Base-by-base conservation (phyloP, 1,140 invertebrate genomes). In the Helicoverpa zea region DNA sequence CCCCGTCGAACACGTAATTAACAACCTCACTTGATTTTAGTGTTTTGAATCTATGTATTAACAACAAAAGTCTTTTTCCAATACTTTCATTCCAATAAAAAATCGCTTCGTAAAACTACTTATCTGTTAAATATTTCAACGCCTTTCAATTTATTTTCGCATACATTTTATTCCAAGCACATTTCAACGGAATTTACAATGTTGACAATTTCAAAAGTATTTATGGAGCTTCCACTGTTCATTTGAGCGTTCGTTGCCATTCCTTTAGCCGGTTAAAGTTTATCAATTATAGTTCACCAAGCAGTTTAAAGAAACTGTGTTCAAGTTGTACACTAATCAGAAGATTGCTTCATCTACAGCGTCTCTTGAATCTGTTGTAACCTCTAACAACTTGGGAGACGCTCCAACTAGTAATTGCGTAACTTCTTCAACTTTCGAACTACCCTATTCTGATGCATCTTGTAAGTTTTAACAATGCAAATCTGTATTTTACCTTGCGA, bases 381-480 rank as follows among this genome's bases (percentile, higher is more conserved):
- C 68, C 68, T 23, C 68, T 23, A 72, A 72, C 66, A 49, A 52
- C 68, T 52, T 23, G n/a, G 13, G 49, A 30, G 18, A 72, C 47
- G 49, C 1, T 51, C 12, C 49, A 72, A 14, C 68, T 29, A 52
- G 54, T 56, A 73, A 73, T 73, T 56, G 70, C 30, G 14, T 30
- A 56, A 73, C 52, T 58, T 59, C 56, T 63, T 14, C 23, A 75
- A 75, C 52, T 75, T 59, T 75, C 13, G 54, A 75, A 75, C 56
- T 61, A 49, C 18, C 35, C 58, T n/a, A 73, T 73, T 73, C 52
- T 49, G 68, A 23, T 75, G 58, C 58, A 75, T 61, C 73, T 75
- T 75, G 56, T 29, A 75, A 75, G 56, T 75, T 75, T 75, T 61
- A 75, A 75, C 73, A 75, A 75, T 75, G 63, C 73, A 75, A 63